These are phyloP conservation scores for Caenorhabditis afra DNA, from an alignment of 2,888 invertebrate species.

Conservation along the genomic window DNA sequence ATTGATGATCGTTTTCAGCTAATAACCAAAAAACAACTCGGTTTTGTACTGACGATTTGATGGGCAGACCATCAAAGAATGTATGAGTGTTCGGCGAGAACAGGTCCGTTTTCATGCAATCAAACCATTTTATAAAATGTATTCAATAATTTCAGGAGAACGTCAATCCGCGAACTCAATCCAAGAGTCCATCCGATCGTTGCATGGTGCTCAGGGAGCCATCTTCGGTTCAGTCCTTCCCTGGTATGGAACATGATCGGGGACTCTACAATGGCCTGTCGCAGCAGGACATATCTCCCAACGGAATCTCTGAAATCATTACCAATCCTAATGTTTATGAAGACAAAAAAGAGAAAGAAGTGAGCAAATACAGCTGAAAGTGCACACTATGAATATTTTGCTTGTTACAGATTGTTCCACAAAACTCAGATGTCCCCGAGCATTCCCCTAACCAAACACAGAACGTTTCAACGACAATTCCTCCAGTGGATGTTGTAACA, in stretches of 20 bases:
- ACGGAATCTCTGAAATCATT: constrained; percentile 28
- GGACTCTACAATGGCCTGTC: constrained; percentile 32
- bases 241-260: constrained; percentile 58
- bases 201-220: constrained; percentile 52
- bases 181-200: constrained; percentile 26
- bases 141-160: constrained; percentile 38
- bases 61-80: constrained; percentile 60
- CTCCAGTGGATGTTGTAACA: too few relatives aligned
- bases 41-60: constrained; percentile 24
- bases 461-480: too few relatives aligned
- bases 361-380: background rate
- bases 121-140: background rate
- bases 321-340: constrained; percentile 7
- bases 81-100: constrained; percentile 51
- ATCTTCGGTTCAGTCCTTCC: constrained; percentile 27
- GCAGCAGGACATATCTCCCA: constrained; percentile 15
- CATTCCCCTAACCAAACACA: too few relatives aligned
- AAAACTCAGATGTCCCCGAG: too few relatives aligned
- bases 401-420: constrained; percentile 22
- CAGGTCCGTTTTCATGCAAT: constrained; percentile 19
- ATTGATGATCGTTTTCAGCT: constrained; percentile 24
- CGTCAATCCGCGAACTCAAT: constrained; percentile 25
- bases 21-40: constrained; percentile 1
- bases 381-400: background rate
- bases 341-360: constrained; percentile 47